Base-by-base conservation (phyloP, 2,797 vertebrate species). In the Saxicola maurus region DNA sequence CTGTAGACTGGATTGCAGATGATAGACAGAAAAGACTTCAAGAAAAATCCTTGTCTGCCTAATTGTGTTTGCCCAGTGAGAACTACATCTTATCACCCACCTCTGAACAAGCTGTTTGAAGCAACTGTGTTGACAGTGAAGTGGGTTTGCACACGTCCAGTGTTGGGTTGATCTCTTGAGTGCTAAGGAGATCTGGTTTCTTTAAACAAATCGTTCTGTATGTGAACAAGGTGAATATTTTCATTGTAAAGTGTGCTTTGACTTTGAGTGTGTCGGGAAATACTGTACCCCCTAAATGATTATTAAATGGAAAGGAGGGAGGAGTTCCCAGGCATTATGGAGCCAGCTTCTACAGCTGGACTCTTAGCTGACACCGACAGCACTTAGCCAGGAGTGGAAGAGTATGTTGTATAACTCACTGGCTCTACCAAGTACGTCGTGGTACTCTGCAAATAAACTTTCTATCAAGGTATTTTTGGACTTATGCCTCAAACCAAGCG, bases 361-460 rank as follows among this genome's bases (percentile, higher is more conserved):
- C 80, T 80, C 40, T 1, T 23, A 78, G 81, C 93, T 94, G 90
- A 91, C 94, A 95, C 94, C 0, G 17, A 83, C 85, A 90, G 91
- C 87, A n/a, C 91, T 81, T 92, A 92, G 94, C 92, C 69, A 95
- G 94, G 94, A 95, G 96, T 91, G 89, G 95, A 94, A 83, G 95
- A 96, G 86, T 93, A 96, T 94, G 94, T 92, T 95, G 92, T 96
- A 84, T 94, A 96, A 95, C 91, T 92, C 94, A 92, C 94, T 87
- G 89, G 91, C 95, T 96, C 95, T 94, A 96, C 96, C 95, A 96
- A 96, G 96, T 95, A 97, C 96, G 3, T 87, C 82, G 89, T 96
- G 96, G 96, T 96, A 97, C 96, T 93, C 78, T 72, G 90, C 90
- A 96, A 96, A 97, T 96, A 96, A 96, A 96, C 89, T 94, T 93